Percentiles rank a stretch among this genome's conserved stretches.
phyloP scores from a whole-genome alignment of 2,888 invertebrate genomes.

The Oegoconia quadripuncta region DNA sequence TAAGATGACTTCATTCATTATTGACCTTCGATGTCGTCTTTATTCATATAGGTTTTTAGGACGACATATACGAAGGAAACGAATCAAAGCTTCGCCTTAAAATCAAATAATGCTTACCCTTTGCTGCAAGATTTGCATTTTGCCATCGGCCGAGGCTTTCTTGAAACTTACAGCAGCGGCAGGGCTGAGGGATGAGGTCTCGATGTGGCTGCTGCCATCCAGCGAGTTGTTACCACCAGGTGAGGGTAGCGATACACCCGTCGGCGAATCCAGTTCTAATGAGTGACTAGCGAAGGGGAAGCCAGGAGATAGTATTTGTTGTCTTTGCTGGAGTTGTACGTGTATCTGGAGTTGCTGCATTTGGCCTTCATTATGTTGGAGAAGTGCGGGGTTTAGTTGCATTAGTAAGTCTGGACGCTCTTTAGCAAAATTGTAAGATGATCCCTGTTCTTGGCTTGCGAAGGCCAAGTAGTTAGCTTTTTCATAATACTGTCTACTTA shows the following conservation, averaged over 20 bases:
- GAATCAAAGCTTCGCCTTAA: slow-evolving; percentile 77
- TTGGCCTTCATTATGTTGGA: slow-evolving; percentile 78
- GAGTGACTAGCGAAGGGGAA: slow-evolving; percentile 83
- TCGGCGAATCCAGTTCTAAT: slow-evolving; percentile 86
- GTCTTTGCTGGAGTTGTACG: slow-evolving; percentile 84
- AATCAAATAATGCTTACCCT: slow-evolving; percentile 89
- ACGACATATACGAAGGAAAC: slow-evolving; percentile 57
- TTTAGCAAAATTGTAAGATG: slow-evolving; percentile 81
- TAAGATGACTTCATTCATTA: slow-evolving; percentile 44
- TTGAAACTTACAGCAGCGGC: slow-evolving; percentile 84
- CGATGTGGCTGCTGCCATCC: slow-evolving; percentile 81
- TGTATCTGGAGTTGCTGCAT: slow-evolving; percentile 84
- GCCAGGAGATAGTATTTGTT: slow-evolving; percentile 79
- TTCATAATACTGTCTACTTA: slow-evolving; percentile 78
- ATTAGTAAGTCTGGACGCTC: slow-evolving; percentile 81
- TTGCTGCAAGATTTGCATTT: slow-evolving; percentile 86
- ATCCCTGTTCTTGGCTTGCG: slow-evolving; percentile 68
- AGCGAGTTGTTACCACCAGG: slow-evolving; percentile 87
- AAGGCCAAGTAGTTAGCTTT: slow-evolving; percentile 72
- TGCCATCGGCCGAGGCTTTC: slow-evolving; percentile 80
- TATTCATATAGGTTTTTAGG: slow-evolving; percentile 20
- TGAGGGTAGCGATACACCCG: slow-evolving; percentile 88
- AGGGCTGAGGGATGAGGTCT: slow-evolving; percentile 80
- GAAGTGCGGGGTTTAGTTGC: slow-evolving; percentile 77
- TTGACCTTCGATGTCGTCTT: slow-evolving; percentile 52